Conservation (phyloP, 2,113 vertebrate genomes). For the Macquaria australasica region DNA sequence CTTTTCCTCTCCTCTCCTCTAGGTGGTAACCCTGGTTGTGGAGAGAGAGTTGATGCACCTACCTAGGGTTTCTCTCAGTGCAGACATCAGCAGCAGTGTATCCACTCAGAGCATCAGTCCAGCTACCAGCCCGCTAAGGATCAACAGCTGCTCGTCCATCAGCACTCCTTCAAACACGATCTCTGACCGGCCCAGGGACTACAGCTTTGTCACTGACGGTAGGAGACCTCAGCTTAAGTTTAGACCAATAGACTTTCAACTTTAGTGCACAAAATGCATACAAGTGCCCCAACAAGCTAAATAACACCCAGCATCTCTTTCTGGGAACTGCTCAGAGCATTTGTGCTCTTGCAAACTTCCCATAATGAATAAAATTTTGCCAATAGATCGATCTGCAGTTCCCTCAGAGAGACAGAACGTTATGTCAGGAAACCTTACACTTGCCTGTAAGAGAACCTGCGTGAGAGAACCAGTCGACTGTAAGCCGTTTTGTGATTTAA, state of each 20-base stretch:
- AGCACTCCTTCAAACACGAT: conserved; percentile 76
- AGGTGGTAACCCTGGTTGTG: conserved; percentile 87
- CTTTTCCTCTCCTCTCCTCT: not conserved
- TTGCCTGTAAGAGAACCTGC: not conserved
- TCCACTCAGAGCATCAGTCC: conserved; percentile 43
- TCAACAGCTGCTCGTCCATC: conserved; percentile 72
- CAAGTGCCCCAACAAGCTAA: not conserved
- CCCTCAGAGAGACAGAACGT: not conserved
- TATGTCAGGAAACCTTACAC: not conserved
- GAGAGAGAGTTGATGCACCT: conserved; percentile 79
- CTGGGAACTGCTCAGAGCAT: not conserved
- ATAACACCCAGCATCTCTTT: not conserved
- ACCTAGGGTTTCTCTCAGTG: conserved; percentile 53
- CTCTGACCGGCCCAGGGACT: conserved; percentile 75
- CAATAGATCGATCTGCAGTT: not conserved
- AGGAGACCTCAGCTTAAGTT: conserved; percentile 17
- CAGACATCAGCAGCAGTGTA: conserved; percentile 48
- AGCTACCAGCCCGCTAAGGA: conserved; percentile 48
- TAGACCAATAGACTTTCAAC: not conserved
- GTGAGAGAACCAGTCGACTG: conserved; percentile 1
- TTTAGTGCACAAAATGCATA: not conserved
- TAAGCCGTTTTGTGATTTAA: conserved; percentile 36
- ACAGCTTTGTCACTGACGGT: conserved; percentile 89
- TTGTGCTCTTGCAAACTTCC: conserved; percentile 1
- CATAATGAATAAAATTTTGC: not conserved